Conservation (phyloP, 2,888 invertebrate species). For the Stenchaetothrips biformis region DNA sequence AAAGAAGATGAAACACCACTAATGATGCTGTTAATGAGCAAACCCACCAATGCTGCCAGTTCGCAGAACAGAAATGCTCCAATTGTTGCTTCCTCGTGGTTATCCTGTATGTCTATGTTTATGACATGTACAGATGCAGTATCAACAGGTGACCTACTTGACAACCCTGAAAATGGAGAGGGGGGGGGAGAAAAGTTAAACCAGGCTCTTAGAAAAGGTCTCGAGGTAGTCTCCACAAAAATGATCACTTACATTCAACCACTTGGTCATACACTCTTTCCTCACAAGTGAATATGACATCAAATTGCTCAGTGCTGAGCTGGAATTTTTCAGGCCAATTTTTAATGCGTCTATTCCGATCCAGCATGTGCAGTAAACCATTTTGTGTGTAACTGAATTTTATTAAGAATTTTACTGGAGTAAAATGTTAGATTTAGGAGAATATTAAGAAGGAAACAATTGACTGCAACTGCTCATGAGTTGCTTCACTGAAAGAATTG, state of each 20-base stretch:
- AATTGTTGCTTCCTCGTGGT: conserved; percentile 98
- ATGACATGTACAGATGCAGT: conserved; percentile 93
- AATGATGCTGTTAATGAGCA: background rate
- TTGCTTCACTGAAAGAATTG: conserved; percentile 27
- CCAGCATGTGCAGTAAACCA: conserved; percentile 95
- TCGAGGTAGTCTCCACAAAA: background rate
- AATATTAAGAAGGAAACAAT: conserved; percentile 27
- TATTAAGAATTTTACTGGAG: background rate
- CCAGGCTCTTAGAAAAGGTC: background rate
- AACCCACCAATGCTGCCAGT: conserved; percentile 76
- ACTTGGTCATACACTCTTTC: conserved; percentile 99
- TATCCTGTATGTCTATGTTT: conserved; percentile 98
- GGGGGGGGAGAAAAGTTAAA: background rate
- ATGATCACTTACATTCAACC: conserved; percentile 64
- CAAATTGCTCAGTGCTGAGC: conserved; percentile 79
- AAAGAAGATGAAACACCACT: conserved; percentile 10
- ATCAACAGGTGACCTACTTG: conserved; percentile 68
- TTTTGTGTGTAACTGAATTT: conserved; percentile 83
- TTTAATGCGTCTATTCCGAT: conserved; percentile 94
- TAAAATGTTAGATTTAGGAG: too few relatives aligned
- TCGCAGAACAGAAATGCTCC: conserved; percentile 98
- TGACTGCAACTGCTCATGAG: background rate
- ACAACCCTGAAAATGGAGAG: conserved; percentile 49
- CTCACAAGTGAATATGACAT: conserved; percentile 94
- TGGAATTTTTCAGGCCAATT: conserved; percentile 92